Conservation (phyloP, 2,888 invertebrate genomes). For the Thera britannica region DNA sequence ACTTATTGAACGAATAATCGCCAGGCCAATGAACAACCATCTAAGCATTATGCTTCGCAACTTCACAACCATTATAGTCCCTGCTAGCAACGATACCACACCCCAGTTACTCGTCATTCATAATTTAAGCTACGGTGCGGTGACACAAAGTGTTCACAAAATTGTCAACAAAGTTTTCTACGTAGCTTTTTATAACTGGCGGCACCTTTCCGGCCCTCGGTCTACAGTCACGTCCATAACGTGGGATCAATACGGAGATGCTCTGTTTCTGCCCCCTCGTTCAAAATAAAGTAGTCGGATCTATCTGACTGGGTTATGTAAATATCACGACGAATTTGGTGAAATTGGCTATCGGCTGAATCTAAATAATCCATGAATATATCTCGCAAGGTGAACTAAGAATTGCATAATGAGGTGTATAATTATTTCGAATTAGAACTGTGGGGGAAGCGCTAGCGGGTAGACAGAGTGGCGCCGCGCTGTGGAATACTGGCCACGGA, state of each 20-base stretch:
- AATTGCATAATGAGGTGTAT: constrained; percentile 40
- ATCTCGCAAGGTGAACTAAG: constrained; percentile 16
- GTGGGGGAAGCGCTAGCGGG: constrained; percentile 41
- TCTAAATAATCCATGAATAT: constrained; percentile 27
- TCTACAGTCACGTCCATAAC: constrained; percentile 58
- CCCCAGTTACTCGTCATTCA: constrained; percentile 15
- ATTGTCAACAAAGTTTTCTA: constrained; percentile 37
- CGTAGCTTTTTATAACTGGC: constrained; percentile 58
- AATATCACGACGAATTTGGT: constrained; percentile 31
- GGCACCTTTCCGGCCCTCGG: constrained; percentile 45
- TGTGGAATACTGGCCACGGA: constrained; percentile 46
- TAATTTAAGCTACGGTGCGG: constrained; percentile 34
- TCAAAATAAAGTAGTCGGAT: constrained; percentile 45
- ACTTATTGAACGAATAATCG: background rate
- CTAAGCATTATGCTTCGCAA: too few species aligned
- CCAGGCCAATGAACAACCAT: background rate
- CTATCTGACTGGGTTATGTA: constrained; percentile 33
- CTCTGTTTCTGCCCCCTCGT: constrained; percentile 61
- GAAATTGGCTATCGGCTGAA: constrained; percentile 28
- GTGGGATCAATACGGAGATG: constrained; percentile 76
- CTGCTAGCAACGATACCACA: background rate
- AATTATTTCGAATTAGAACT: constrained; percentile 32
- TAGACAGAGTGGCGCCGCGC: constrained; percentile 73
- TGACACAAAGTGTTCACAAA: constrained; percentile 36
- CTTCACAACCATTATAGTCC: too few species aligned